Evolutionary conservation across 2,797 vertebrate genomes (phyloP).

Genomic region (Ispidina lecontei): DNA sequence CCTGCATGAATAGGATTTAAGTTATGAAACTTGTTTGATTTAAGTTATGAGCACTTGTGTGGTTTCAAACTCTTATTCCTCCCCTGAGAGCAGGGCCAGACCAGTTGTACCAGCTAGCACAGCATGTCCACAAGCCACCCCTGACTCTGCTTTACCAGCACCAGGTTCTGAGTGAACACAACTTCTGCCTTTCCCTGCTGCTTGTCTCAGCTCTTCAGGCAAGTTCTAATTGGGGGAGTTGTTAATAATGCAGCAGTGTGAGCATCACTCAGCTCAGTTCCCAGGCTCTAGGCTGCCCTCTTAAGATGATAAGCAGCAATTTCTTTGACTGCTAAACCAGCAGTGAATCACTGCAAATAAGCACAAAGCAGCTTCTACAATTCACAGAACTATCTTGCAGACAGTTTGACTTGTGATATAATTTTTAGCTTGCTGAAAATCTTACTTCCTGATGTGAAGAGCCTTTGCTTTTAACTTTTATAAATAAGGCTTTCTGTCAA

Average conservation of each 20-base stretch:
- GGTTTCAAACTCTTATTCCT: background rate
- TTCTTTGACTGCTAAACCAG: background rate
- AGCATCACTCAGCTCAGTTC: background rate
- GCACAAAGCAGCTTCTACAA: background rate
- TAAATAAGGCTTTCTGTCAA: background rate
- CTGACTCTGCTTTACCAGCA: background rate
- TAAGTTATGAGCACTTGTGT: background rate
- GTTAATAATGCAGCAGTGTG: rapidly evolving
- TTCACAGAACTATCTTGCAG: background rate
- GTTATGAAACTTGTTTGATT: background rate
- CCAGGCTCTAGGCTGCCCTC: slow-evolving; percentile 63
- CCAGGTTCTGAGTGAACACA: too few species aligned
- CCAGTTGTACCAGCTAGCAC: background rate
- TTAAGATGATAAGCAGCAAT: slow-evolving; percentile 38
- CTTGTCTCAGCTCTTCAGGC: background rate
- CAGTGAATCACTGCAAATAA: background rate
- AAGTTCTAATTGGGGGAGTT: background rate
- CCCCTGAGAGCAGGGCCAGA: background rate
- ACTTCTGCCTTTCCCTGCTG: background rate
- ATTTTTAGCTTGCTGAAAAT: background rate
- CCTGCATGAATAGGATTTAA: background rate
- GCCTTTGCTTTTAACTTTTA: background rate
- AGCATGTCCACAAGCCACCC: background rate
- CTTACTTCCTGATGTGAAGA: background rate
- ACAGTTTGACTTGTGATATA: too few species aligned